phyloP scores from a whole-genome alignment of 2,797 vertebrate genomes.

The Triplophysa yarkandensis region DNA sequence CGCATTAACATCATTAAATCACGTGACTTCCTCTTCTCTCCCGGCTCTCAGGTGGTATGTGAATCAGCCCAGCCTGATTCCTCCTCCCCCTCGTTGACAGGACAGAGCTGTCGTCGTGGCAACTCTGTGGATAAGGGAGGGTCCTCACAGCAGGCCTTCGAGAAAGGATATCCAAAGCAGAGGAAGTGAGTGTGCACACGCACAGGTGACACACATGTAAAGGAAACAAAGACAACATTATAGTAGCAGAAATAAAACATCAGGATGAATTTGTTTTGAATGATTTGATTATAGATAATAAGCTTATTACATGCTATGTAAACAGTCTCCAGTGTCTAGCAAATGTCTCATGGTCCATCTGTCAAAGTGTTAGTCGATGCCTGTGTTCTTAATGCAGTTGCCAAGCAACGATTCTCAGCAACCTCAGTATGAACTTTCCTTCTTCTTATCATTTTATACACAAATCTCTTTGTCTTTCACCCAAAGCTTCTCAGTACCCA shows the following conservation, averaged over 20 bases:
- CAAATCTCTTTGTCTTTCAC: conserved; percentile 17
- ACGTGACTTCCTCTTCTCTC: conserved; percentile 47
- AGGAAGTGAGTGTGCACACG: conserved; percentile 82
- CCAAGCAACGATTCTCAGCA: conserved; percentile 40
- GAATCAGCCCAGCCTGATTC: conserved; percentile 85
- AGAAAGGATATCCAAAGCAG: conserved; percentile 79
- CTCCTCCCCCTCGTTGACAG: conserved; percentile 77
- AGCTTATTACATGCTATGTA: conserved; percentile 10
- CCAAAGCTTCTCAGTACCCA: conserved; percentile 71
- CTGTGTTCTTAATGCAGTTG: conserved; percentile 46
- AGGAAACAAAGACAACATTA: not conserved
- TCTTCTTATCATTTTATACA: conserved; percentile 11
- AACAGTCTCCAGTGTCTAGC: conserved; percentile 19
- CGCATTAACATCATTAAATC: conserved; percentile 42
- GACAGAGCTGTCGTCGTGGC: conserved; percentile 89
- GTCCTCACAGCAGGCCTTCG: conserved; percentile 86
- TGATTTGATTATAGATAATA: not conserved
- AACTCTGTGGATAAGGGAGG: conserved; percentile 92
- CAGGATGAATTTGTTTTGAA: not conserved
- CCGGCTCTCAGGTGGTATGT: conserved; percentile 86
- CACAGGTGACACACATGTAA: not conserved
- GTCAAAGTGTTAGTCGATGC: conserved; percentile 21
- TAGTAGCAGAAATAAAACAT: not conserved
- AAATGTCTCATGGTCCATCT: conserved; percentile 24
- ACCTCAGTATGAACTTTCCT: conserved; percentile 58